phyloP scores from a whole-genome alignment of 2,888 invertebrate species.

The Agrypnus murinus region DNA sequence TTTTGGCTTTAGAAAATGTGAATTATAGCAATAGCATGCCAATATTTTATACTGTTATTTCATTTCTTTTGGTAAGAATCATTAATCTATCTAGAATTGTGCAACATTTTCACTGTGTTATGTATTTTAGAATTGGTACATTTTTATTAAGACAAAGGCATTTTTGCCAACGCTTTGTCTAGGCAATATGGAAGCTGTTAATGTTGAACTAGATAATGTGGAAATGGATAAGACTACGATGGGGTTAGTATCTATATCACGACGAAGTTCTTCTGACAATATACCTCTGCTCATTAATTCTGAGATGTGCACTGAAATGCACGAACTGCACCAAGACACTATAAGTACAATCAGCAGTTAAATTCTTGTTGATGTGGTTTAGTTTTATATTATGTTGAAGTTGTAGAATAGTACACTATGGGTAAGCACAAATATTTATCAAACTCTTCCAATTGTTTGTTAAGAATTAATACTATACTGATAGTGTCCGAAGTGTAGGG shows the following conservation, averaged over 20 bases:
- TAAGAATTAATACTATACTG: no score
- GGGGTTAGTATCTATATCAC: slow-evolving; percentile 51
- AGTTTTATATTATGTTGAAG: neutral
- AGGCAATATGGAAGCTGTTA: slow-evolving; percentile 26
- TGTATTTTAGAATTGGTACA: slow-evolving; percentile 69
- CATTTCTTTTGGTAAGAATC: slow-evolving; percentile 74
- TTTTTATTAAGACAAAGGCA: slow-evolving; percentile 67
- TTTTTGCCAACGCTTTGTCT: slow-evolving; percentile 63
- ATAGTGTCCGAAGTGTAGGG: neutral
- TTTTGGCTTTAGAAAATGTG: slow-evolving; percentile 82
- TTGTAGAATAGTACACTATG: neutral
- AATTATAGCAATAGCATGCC: slow-evolving; percentile 76
- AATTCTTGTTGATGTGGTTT: slow-evolving; percentile 22
- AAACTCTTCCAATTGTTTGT: neutral
- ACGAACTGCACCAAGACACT: slow-evolving; percentile 69
- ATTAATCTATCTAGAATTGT: no score
- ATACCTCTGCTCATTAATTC: slow-evolving; percentile 66
- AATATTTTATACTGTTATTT: slow-evolving; percentile 75
- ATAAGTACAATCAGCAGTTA: slow-evolving; percentile 73
- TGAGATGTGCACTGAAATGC: slow-evolving; percentile 69
- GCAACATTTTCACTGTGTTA: neutral
- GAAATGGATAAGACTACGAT: slow-evolving; percentile 47
- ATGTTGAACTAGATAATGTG: slow-evolving; percentile 42
- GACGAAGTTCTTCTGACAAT: slow-evolving; percentile 67
- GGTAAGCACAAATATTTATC: neutral